Evolutionary conservation across 2,888 invertebrate genomes (phyloP).

Genomic region (Unio pictorum): DNA sequence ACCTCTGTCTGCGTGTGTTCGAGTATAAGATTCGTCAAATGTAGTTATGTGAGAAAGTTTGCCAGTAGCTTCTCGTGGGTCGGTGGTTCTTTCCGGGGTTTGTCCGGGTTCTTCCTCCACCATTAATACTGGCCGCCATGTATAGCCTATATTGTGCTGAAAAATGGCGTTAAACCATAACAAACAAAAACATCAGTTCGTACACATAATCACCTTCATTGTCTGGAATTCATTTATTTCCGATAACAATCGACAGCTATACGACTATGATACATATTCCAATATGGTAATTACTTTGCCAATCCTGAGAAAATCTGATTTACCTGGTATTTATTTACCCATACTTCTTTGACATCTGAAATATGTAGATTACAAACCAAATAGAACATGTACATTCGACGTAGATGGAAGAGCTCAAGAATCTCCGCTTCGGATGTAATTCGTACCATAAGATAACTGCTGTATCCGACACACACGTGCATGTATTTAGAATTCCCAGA

Average conservation of each 20-base stretch:
- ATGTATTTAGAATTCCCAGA: conserved; percentile 38
- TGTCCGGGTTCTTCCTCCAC: too few species aligned
- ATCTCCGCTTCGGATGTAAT: conserved; percentile 35
- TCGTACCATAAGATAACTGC: conserved; percentile 36
- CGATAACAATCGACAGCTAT: conserved; percentile 15
- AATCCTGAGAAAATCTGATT: conserved; percentile 13
- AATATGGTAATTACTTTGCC: not conserved
- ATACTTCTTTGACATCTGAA: conserved; percentile 54
- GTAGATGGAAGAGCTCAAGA: conserved; percentile 28
- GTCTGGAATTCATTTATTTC: not conserved
- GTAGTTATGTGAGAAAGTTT: too few species aligned
- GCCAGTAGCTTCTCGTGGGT: too few species aligned
- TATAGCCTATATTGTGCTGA: too few species aligned
- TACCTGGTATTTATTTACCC: conserved; percentile 31
- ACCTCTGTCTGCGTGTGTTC: too few species aligned
- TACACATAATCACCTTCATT: conserved; percentile 11
- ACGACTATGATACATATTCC: conserved; percentile 14
- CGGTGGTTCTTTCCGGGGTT: too few species aligned
- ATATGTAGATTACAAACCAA: conserved; percentile 51
- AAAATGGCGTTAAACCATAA: too few species aligned
- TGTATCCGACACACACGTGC: conserved; percentile 31
- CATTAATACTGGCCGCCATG: too few species aligned
- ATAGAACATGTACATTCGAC: conserved; percentile 55
- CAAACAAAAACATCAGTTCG: not conserved
- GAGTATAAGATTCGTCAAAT: too few species aligned